phyloP scores from a whole-genome alignment of 2,888 invertebrate species.

The Ornithoptera priamus region DNA sequence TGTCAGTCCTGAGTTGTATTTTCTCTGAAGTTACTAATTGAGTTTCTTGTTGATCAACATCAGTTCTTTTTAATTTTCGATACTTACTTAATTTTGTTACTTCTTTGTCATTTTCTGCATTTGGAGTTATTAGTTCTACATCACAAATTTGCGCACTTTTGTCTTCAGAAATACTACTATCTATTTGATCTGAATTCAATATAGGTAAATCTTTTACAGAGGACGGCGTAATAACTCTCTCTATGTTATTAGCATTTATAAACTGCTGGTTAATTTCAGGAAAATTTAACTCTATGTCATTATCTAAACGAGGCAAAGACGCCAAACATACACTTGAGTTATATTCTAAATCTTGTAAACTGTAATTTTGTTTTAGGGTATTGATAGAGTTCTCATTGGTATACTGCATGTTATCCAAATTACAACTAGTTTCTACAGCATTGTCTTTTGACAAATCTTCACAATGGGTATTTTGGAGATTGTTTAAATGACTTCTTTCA shows the following conservation, averaged over 20 bases:
- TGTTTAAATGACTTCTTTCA: conserved; percentile 16
- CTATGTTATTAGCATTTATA: conserved; percentile 70
- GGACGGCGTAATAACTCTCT: conserved; percentile 40
- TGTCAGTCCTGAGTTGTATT: conserved; percentile 59
- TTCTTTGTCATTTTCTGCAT: conserved; percentile 50
- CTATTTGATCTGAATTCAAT: conserved; percentile 41
- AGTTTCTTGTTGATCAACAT: conserved; percentile 34
- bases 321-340: conserved; percentile 70
- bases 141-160: conserved; percentile 32
- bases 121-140: conserved; percentile 33
- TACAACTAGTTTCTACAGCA: conserved; percentile 56
- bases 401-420: conserved; percentile 62
- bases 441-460: conserved; percentile 31
- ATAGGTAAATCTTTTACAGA: conserved; percentile 44
- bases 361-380: conserved; percentile 58
- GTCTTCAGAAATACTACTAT: conserved; percentile 7
- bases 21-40: conserved; percentile 29
- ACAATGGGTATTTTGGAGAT: conserved; percentile 10
- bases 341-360: conserved; percentile 67
- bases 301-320: conserved; percentile 69
- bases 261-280: conserved; percentile 77
- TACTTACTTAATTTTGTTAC: conserved; percentile 65
- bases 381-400: conserved; percentile 45
- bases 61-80: conserved; percentile 54
- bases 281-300: conserved; percentile 73